Base-by-base conservation (phyloP, 2,113 vertebrate species). In the Corydoras sp. region DNA sequence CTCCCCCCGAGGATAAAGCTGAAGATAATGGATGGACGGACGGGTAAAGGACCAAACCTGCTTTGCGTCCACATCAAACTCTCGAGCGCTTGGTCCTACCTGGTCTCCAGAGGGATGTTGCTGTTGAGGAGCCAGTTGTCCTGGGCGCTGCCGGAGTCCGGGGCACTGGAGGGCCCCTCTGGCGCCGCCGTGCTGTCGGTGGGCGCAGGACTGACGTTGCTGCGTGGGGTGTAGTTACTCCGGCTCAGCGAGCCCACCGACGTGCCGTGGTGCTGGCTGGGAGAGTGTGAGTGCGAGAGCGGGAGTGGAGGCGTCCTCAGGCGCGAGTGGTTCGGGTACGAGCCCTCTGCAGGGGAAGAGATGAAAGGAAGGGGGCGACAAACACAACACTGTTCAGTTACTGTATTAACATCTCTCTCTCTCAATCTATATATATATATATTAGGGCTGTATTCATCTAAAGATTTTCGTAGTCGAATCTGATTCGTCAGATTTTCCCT, bases 101-200 rank as follows among this genome's bases (percentile, higher is more conserved):
- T 96, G 62, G 97, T 98, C 91, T 99, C 97, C 86, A 99, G 88
- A 0, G 97, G 97, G 80, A 99, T 98, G 92, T 98, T 99, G 82
- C 95, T 99, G 90, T 99, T 99, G 81, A 99, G 95, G 9, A 99
- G 90, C 97, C 97, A 99, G 90, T 96, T 98, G 92, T 99, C 97
- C 86, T 94, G 96, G 67, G 90, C 85, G 55, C 95, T 92, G 31
- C 90, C 82, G 2, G 92, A 89, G 74, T 97, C 95, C 76, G 90
- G 95, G 10, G 86, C 85, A 6, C 90, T 82, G 59, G 86, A 84
- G 0, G 92, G 92, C 18, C 93, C 92, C 72, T 99, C 97, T 14
- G 93, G 93, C 1, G 93, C 93, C 31, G 87, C 88, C 1, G 97
- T 97, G 85, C 93, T 92, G 84, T 99, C 96, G 0, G 96, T 98